These are phyloP conservation scores for Montipora foliosa DNA, from an alignment of 64 coral and sea anemone species.

Conservation along the genomic window DNA sequence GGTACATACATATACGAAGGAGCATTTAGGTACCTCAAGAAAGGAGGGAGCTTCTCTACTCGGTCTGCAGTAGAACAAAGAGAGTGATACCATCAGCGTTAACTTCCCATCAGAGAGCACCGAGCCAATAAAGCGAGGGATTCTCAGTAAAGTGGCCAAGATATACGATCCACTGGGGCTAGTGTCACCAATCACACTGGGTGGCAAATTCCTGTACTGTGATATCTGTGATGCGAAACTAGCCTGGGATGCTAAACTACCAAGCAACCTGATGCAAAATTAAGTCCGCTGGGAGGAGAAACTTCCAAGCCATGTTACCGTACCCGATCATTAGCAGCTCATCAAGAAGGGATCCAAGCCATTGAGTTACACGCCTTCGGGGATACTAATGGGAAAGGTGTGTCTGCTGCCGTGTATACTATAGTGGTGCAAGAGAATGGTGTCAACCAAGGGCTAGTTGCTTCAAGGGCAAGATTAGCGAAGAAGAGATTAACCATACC, in stretches of 20 bases:
- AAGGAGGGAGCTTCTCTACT: not conserved
- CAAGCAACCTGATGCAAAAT: constrained; percentile 10
- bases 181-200: not conserved
- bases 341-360: constrained; percentile 15
- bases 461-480: constrained; percentile 34
- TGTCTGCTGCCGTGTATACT: not conserved
- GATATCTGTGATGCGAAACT: constrained; percentile 10
- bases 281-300: constrained; percentile 9
- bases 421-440: constrained; percentile 1
- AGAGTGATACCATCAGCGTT: not conserved
- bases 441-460: constrained; percentile 26
- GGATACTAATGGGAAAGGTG: not conserved
- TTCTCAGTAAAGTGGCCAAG: not conserved
- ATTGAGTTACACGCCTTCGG: constrained; percentile 38
- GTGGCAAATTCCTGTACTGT: not conserved
- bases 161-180: not conserved
- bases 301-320: constrained; percentile 3
- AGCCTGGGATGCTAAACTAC: constrained; percentile 27
- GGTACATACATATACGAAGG: not conserved
- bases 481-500: constrained; percentile 44
- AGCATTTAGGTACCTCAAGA: not conserved
- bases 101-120: not conserved
- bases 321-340: not conserved
- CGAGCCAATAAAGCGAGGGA: not conserved
- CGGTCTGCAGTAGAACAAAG: not conserved